Base-by-base conservation (phyloP, 1,140 invertebrate genomes). In the Drosophila pseudoananassae region DNA sequence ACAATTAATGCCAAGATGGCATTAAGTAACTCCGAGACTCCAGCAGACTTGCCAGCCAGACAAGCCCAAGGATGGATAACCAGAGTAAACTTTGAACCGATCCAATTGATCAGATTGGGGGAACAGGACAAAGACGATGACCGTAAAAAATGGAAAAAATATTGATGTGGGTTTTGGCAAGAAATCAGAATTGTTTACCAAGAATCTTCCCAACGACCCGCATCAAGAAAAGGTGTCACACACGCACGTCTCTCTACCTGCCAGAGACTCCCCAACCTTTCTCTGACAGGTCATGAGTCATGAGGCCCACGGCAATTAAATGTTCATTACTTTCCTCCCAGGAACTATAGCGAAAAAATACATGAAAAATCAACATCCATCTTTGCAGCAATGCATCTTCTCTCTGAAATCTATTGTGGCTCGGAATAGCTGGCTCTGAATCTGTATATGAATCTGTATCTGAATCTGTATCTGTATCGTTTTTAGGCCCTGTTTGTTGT, bases 1-100 rank as follows among this genome's bases (percentile, higher is more conserved):
- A 50, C 78, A 87, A 87, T 87, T 87, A 88, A 78, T 76, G 61
- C 70, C 56, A 52, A 85, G 72, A 79, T 66, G 46, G 17, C 25
- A n/a, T n/a, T n/a, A 36, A 73, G 49, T 14, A 33, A 33, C 31
- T 36, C 4, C 33, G 3, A 36, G 33, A 36, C 33, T 36, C 12
- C 33, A 36, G 12, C 55, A 43, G 59, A 54, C 38, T 10, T 40
- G 40, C 12, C 31, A 40, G 14, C 47, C 31, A 17, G 40, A 33
- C 33, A 46, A 46, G 38, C 52, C 57, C 53, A 74, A 53, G 59
- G 70, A 74, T 52, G 69, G 38, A 23, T 74, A 47, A 63, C 25
- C 12, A 38, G 29, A 27, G 25, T 47, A 57, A 52, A 66, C 56
- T 61, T 63, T 64, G 46, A 63, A 17, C 60, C 17, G 12, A 10